Evolutionary conservation across 1,140 invertebrate species (phyloP), one percentile per base, ranked within the genome.

Genomic region (Cyclargus thomasi): DNA sequence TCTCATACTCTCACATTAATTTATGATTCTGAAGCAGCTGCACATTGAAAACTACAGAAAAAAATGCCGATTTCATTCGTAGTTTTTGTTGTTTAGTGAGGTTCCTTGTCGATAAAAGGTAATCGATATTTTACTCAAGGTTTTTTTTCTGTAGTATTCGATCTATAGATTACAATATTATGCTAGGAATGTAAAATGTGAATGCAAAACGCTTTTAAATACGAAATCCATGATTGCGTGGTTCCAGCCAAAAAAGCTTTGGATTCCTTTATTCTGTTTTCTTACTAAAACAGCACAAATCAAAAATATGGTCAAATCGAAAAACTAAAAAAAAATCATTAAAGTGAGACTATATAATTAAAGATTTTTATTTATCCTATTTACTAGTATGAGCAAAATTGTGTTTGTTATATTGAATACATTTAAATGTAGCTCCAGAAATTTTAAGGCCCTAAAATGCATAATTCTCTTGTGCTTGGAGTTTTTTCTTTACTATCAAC

Each of bases 1-100:
- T 65, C 18, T 55, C 70, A 75, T 70, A 76, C 74, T 82, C 82
- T 86, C 82, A 85, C 80, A 85, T 72, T 69, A 67, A 78, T 62
- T 75, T 80, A 71, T 77, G 72, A 80, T 69, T 47, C 39, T 71
- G 70, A 75, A 75, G 67, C 29, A 23, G 29, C 23, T 65, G 64
- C 64, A 22, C 8, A 57, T 62, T 67, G 55, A 59, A 67, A 18
- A 39, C 53, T 29, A 39, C 53, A 36, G 23, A 36, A 59, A 36
- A 39, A 21, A 59, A 47, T 47, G 3, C 11, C 11, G 8, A 0
- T 47, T 47, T 16, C 0, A 47, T 47, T 47, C 14, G 6, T 16
- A 47, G 39, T 47, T 8, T 14, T 16, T 47, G 39, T 14, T 8
- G 39, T 47, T 2, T 47, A 47, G 39, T 47, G 39, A 47, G 11